Base-by-base conservation (phyloP, 2,888 invertebrate genomes). In the Tiliacea citrago region DNA sequence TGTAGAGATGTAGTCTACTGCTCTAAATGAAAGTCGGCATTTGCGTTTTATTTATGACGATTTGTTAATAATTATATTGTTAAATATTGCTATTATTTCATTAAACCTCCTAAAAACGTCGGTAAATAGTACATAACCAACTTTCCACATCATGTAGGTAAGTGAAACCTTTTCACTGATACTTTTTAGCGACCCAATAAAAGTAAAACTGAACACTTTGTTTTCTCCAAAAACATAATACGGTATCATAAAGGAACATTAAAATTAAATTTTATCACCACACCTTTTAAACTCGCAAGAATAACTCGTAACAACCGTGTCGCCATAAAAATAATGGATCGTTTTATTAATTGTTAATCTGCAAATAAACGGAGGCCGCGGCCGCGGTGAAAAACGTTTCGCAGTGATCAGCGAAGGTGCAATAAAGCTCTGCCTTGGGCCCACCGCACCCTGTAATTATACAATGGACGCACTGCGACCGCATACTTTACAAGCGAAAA, bases 361-460 rank as follows among this genome's bases (percentile, higher is more conserved):
- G 85, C 76, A 85, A 88, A 88, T 86, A 87, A 88, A 82, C 82
- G 29, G 69, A 62, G 79, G 39, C 68, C 61, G 83, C 60, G 47
- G 58, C 39, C 63, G 80, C 63, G 61, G 57, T 68, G 74, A 74
- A 73, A 68, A 75, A 70, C 74, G 61, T 80, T 86, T 75, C 66
- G 66, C 71, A 66, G 57, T 75, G 73, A 79, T 78, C 82, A 83
- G 75, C 75, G 47, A 69, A 86, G 84, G 81, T 72, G 88, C 88
- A 86, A 89, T 91, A 90, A 91, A 90, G 83, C 85, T 81, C 73
- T 68, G 85, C 83, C 81, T 75, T 74, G 77, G 69, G 80, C 66
- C 51, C 81, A 89, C 92, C 92, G 87, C 93, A 90, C 92, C 93
- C 91, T 88, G 88, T 89, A 92, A 94, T 94, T 94, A 94, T 89